Conservation (phyloP, 1,140 invertebrate species). For the Adelges cooleyi region DNA sequence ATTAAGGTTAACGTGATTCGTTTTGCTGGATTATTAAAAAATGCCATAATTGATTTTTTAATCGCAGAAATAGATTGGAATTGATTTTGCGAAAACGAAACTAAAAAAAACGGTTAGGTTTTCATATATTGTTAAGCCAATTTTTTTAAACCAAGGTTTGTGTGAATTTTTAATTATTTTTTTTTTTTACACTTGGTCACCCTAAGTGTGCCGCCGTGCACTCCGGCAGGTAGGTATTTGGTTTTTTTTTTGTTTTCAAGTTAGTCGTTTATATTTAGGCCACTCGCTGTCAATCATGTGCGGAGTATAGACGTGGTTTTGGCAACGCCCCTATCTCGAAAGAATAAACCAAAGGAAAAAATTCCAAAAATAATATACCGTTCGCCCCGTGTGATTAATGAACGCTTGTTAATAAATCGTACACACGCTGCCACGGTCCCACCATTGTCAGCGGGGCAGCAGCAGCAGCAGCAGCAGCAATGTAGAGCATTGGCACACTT, state of each 20-base stretch:
- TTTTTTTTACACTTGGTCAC: background rate
- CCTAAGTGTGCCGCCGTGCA: no score
- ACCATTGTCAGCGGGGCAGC: background rate
- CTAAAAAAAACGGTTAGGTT: no score
- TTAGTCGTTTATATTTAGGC: slow-evolving; percentile 16
- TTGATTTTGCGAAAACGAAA: no score
- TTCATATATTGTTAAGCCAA: no score
- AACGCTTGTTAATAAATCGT: background rate
- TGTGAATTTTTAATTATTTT: background rate
- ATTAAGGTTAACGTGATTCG: no score
- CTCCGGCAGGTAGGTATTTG: no score
- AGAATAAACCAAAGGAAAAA: slow-evolving; percentile 1
- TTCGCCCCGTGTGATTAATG: slow-evolving; percentile 8
- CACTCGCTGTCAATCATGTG: slow-evolving; percentile 1
- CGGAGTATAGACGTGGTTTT: slow-evolving; percentile 1
- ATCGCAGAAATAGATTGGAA: no score
- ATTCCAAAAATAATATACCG: background rate
- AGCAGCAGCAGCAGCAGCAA: no score
- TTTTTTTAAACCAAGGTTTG: no score
- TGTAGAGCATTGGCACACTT: no score
- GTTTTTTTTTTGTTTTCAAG: background rate
- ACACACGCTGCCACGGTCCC: background rate
- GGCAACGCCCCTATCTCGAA: slow-evolving; percentile 13
- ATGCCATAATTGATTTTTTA: no score
- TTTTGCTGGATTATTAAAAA: no score